Evolutionary conservation across 2,888 invertebrate genomes (phyloP).

Genomic region (Margaritifera margaritifera): DNA sequence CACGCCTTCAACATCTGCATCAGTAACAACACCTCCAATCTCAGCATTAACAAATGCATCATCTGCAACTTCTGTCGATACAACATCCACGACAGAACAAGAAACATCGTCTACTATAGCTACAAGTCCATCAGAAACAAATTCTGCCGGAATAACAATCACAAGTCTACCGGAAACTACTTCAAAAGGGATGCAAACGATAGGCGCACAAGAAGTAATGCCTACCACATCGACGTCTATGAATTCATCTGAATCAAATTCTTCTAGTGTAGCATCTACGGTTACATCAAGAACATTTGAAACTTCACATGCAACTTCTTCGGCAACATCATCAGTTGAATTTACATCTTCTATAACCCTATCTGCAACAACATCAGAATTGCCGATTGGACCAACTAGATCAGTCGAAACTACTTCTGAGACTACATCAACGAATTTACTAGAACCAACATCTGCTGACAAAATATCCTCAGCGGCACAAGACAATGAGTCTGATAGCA

Average conservation of each 20-base stretch:
- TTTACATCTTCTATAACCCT: not conserved
- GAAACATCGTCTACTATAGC: not conserved
- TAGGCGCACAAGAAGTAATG: not conserved
- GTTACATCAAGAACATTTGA: too few relatives aligned
- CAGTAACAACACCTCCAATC: not conserved
- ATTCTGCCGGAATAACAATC: not conserved
- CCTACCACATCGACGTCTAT: not conserved
- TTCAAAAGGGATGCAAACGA: not conserved
- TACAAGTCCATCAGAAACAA: not conserved
- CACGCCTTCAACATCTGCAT: too few relatives aligned
- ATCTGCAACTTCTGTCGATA: not conserved
- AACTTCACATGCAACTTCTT: not conserved
- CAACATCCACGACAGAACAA: not conserved
- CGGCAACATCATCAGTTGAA: slow-evolving; percentile 1
- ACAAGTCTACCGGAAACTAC: not conserved
- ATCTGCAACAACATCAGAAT: slow-evolving; percentile 3
- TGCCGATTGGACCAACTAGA: not conserved
- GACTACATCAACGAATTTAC: not conserved
- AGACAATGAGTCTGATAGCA: too few relatives aligned
- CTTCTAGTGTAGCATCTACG: too few relatives aligned
- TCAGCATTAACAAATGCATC: not conserved
- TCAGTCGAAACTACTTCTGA: not conserved
- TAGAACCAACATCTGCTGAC: not conserved
- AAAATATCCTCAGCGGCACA: not conserved
- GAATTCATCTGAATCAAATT: too few relatives aligned